phyloP scores from a whole-genome alignment of 2,113 vertebrate species.

The Gorsachius goisagi region DNA sequence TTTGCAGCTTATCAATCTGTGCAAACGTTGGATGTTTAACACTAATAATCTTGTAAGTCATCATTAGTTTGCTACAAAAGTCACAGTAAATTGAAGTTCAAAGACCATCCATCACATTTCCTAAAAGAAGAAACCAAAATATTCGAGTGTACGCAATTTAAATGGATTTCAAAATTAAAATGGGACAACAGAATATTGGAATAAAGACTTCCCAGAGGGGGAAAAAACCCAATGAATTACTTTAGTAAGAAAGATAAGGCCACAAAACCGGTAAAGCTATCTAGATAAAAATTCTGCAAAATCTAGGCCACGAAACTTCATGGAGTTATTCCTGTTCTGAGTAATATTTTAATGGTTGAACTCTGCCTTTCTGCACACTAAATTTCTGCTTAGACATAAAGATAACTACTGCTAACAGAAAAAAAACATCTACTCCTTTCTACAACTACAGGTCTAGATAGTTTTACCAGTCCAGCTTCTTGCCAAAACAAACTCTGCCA shows the following conservation, averaged over 20 bases:
- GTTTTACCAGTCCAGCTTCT: background rate
- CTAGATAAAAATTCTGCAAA: background rate
- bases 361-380: background rate
- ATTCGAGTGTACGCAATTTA: background rate
- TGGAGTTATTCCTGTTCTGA: background rate
- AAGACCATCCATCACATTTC: rapidly evolving
- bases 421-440: background rate
- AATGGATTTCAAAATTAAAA: background rate
- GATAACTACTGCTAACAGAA: background rate
- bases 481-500: background rate
- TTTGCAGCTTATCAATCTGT: background rate
- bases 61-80: background rate
- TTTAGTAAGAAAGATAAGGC: background rate
- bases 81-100: background rate
- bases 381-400: background rate
- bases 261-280: background rate
- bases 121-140: background rate
- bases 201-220: background rate
- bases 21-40: background rate
- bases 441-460: background rate
- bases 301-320: background rate
- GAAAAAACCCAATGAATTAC: background rate
- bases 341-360: background rate
- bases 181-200: background rate
- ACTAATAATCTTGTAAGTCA: background rate